These are phyloP conservation scores for Limenitis camilla DNA, from an alignment of 2,888 invertebrate genomes.

Conservation along the genomic window DNA sequence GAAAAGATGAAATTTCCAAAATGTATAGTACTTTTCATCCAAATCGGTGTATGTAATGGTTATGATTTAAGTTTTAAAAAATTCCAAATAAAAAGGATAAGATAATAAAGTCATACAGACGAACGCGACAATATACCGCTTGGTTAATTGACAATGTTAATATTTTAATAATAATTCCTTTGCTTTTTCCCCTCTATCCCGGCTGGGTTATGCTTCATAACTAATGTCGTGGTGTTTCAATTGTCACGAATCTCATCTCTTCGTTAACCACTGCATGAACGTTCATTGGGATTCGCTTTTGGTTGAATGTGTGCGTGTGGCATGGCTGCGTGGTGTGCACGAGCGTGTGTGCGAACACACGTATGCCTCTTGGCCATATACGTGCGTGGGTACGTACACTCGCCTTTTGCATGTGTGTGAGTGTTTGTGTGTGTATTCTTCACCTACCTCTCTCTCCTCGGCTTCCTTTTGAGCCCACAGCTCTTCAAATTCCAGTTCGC, in stretches of 20 bases:
- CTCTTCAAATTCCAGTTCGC: constrained; percentile 75
- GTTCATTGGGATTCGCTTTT: constrained; percentile 41
- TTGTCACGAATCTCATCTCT: constrained; percentile 45
- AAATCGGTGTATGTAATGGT: not conserved
- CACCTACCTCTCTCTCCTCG: constrained; percentile 41
- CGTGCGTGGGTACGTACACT: constrained; percentile 13
- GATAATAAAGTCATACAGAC: not conserved
- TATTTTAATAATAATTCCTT: constrained; percentile 21
- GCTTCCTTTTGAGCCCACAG: constrained; percentile 61
- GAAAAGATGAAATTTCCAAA: constrained; percentile 5
- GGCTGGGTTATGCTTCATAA: constrained; percentile 62
- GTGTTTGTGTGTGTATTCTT: constrained; percentile 27
- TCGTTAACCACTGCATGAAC: constrained; percentile 52
- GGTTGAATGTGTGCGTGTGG: constrained; percentile 31
- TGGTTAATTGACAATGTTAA: no score
- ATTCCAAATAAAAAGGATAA: not conserved
- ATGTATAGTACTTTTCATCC: not conserved
- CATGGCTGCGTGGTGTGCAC: constrained; percentile 25
- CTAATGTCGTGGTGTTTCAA: constrained; percentile 57
- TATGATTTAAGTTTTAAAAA: not conserved
- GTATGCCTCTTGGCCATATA: constrained; percentile 24
- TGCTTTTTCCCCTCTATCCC: constrained; percentile 45
- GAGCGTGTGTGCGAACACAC: constrained; percentile 18
- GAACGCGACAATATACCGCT: not conserved
- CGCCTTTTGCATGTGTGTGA: constrained; percentile 20